A percentile compares a stretch with the other conserved stretches of the same genome.
Evolutionary conservation across 2,113 vertebrate genomes (phyloP).

Genomic region (Arenaria interpres): DNA sequence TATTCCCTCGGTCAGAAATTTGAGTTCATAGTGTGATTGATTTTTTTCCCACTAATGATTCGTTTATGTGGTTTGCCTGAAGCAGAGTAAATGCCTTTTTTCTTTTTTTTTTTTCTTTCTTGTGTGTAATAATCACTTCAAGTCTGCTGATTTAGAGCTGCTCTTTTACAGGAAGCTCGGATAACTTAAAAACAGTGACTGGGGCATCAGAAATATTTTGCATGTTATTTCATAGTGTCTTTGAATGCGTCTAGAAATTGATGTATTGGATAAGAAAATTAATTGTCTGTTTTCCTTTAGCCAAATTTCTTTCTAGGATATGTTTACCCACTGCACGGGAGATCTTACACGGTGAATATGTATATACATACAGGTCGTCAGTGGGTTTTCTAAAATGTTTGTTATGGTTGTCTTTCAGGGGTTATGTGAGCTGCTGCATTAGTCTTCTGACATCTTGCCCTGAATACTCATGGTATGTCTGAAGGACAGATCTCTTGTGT

Average conservation of each 20-base stretch:
- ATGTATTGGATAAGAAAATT: background rate
- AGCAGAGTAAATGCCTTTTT: background rate
- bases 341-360: background rate
- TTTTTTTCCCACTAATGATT: background rate
- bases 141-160: background rate
- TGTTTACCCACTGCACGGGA: background rate
- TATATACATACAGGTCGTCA: background rate
- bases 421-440: background rate
- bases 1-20: background rate
- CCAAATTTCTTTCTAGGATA: background rate
- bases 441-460: background rate
- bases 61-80: background rate
- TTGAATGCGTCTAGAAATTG: background rate
- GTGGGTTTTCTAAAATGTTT: background rate
- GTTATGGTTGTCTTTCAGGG: background rate
- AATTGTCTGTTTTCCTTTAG: background rate
- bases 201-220: background rate
- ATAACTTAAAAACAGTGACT: background rate
- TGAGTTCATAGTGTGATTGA: background rate
- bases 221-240: accelerated
- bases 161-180: background rate
- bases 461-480: background rate
- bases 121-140: background rate
- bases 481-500: slow-evolving; percentile 8
- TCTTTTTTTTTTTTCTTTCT: background rate